phyloP scores from a whole-genome alignment of 2,888 invertebrate species.

The Choreutis nemorana region DNA sequence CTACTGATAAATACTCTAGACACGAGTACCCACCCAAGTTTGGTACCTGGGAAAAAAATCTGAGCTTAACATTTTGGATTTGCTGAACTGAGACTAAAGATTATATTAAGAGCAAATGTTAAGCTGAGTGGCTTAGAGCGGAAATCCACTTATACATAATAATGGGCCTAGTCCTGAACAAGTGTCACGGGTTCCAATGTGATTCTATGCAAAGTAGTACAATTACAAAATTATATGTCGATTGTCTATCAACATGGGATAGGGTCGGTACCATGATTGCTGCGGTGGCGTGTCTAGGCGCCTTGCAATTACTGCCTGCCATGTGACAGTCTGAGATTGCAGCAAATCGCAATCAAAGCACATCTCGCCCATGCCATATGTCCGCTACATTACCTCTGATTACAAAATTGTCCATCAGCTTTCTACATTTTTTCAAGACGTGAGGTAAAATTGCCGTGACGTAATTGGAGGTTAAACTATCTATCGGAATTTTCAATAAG shows the following conservation, averaged over 20 bases:
- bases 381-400: conserved; percentile 11
- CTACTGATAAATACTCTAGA: too few species aligned
- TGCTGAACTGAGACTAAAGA: too few species aligned
- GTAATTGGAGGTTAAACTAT: too few species aligned
- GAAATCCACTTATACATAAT: too few species aligned
- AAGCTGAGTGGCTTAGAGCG: too few species aligned
- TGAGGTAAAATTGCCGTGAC: too few species aligned
- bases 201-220: conserved; percentile 1
- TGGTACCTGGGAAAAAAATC: too few species aligned
- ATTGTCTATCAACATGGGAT: conserved; percentile 10
- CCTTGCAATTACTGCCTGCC: conserved; percentile 7
- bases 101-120: too few species aligned
- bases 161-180: conserved; percentile 2
- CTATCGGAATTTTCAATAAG: too few species aligned
- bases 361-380: conserved; percentile 8
- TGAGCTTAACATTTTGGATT: too few species aligned
- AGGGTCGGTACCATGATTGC: conserved; percentile 3
- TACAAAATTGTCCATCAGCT: conserved; percentile 18
- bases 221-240: conserved; percentile 7
- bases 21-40: too few species aligned
- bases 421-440: conserved; percentile 18
- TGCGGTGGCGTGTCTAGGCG: conserved; percentile 13
- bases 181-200: conserved; percentile 1
- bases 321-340: conserved; percentile 15
- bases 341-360: conserved; percentile 22